Evolutionary conservation across 2,888 invertebrate species (phyloP).

Genomic region (Litoditis marina): DNA sequence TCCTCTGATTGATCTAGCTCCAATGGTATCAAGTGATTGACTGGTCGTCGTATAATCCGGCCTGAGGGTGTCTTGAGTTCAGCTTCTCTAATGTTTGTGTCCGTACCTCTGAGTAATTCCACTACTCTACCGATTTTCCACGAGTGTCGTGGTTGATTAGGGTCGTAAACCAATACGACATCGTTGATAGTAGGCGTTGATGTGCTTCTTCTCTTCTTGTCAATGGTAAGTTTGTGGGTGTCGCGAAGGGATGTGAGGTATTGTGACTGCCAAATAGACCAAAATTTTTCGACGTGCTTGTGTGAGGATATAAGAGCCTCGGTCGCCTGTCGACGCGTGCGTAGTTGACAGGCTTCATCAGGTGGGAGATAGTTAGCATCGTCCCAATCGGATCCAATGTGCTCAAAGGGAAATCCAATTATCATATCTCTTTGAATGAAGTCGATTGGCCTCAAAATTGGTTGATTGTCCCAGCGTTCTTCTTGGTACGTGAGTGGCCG

Average conservation of each 20-base stretch:
- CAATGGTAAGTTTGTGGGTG: constrained; percentile 9
- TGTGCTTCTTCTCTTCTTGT: constrained; percentile 1
- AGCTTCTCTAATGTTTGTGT: constrained; percentile 17
- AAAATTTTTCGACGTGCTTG: constrained; percentile 4
- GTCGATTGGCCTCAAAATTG: constrained; percentile 19
- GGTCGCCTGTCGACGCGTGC: constrained; percentile 10
- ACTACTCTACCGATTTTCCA: constrained; percentile 18
- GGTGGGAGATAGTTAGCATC: constrained; percentile 17
- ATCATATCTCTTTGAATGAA: constrained; percentile 15
- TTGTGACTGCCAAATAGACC: constrained; percentile 13
- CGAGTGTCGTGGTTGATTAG: constrained; percentile 9
- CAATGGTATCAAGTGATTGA: constrained; percentile 9
- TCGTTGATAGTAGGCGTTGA: constrained; percentile 3
- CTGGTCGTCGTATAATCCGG: neutral
- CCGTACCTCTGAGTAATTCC: neutral
- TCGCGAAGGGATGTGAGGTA: constrained; percentile 18
- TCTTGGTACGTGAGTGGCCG: constrained; percentile 19
- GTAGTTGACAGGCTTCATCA: constrained; percentile 1
- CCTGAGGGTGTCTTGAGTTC: constrained; percentile 4
- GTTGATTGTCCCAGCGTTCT: constrained; percentile 6
- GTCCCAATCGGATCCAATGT: neutral
- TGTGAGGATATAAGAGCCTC: constrained; percentile 15
- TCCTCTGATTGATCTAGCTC: neutral
- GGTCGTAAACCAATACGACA: constrained; percentile 14
- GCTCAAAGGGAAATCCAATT: neutral